Percentiles rank a stretch among this genome's conserved stretches.
These are phyloP conservation scores for Anoplius nigerrimus DNA, from an alignment of 2,888 invertebrate species.

Conservation along the genomic window DNA sequence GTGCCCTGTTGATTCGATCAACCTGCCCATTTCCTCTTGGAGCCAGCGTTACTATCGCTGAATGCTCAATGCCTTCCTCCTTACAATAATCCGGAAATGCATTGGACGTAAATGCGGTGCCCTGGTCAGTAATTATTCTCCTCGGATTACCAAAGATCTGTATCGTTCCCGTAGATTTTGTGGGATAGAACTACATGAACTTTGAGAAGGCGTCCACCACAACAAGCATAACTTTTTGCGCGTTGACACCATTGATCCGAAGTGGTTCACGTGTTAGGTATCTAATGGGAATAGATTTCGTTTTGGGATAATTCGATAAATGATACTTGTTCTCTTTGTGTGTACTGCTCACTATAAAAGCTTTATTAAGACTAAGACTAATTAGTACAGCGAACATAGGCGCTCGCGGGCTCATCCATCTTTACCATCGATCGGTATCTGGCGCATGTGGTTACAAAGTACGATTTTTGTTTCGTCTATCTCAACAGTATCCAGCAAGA, in stretches of 20 bases:
- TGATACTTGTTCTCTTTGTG: too few species aligned
- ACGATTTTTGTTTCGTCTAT: too few species aligned
- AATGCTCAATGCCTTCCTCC: neutral
- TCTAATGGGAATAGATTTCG: too few species aligned
- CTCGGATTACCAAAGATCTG: conserved; percentile 16
- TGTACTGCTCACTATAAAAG: too few species aligned
- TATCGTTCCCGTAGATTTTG: neutral
- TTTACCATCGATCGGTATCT: too few species aligned
- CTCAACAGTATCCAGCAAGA: too few species aligned
- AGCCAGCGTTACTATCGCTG: neutral
- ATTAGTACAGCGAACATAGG: too few species aligned
- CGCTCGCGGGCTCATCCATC: too few species aligned
- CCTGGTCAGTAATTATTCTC: neutral
- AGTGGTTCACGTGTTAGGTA: conserved; percentile 13
- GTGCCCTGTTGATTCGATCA: conserved; percentile 1
- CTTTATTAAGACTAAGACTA: too few species aligned
- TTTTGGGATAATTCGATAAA: too few species aligned
- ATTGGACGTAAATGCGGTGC: conserved; percentile 6
- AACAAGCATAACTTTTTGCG: conserved; percentile 49
- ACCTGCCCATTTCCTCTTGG: conserved; percentile 8
- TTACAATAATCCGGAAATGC: neutral
- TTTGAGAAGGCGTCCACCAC: conserved; percentile 47
- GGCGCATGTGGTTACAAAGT: too few species aligned
- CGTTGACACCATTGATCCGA: conserved; percentile 54
- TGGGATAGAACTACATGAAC: conserved; percentile 32